Evolutionary conservation across 2,888 invertebrate species (phyloP), one percentile per base, ranked within the genome.

Genomic region (Lordiphosa fenestrarum): DNA sequence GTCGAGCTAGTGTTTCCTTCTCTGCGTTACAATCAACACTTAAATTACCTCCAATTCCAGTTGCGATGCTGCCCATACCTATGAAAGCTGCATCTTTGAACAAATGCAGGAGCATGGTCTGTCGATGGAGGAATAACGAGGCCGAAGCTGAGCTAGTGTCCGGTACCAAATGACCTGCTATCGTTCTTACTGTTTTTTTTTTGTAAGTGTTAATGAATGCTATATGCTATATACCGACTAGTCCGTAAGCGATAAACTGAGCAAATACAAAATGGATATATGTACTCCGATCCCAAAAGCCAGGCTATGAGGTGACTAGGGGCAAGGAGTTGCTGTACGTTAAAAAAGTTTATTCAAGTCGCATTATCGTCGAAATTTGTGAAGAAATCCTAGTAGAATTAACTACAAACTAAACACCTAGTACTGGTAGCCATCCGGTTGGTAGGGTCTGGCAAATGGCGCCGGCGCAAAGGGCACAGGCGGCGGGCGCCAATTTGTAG

Each of bases 401-500:
- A 30, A 30, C 30, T 30, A 30, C 30, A 30, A 30, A 30, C 30
- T 30, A 30, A 30, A 30, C 30, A 33, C 35, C 69, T 76, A 88
- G 76, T 87, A 88, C 63, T 87, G 88, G 55, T 87, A 88, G 56
- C 77, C 74, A 52, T 87, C 80, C 6, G 88, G 69, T 57, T 86
- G 67, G 13, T 86, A 89, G 19, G 94, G 93, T 70, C 94, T 91
- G 37, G 94, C 93, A 5, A 94, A 94, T 66, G 93, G 93, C 12
- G 93, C 93, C 65, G 93, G 91, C 39, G 91, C 91, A 12, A 73
- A 76, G 2, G 93, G 92, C 0, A 93, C 93, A 0, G 94, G 93
- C 46, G 93, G 92, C 35, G 93, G 92, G 56, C 94, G 90, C 93
- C 94, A 93, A 19, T 92, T 92, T 0, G 93, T 93, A 3, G 93